Evolutionary conservation across 2,888 invertebrate species (phyloP).

Genomic region (Amorpha juglandis): DNA sequence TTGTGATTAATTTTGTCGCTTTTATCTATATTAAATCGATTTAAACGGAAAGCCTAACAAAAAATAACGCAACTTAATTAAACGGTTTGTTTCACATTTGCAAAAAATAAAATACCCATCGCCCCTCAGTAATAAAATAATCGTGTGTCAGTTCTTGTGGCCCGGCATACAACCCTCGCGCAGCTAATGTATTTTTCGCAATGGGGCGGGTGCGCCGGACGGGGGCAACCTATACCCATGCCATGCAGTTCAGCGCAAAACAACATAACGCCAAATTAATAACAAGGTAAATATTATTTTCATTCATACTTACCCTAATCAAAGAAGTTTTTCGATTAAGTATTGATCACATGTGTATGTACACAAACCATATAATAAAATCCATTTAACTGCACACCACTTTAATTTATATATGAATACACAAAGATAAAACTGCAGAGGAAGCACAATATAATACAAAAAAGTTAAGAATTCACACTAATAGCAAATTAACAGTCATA

Average conservation of each 20-base stretch:
- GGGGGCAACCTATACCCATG: constrained; percentile 58
- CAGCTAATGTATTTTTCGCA: constrained; percentile 55
- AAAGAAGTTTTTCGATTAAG: constrained; percentile 53
- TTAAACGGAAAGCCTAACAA: not conserved
- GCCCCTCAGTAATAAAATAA: constrained; percentile 70
- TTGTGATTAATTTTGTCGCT: not conserved
- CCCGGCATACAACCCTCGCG: constrained; percentile 64
- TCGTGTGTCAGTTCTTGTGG: constrained; percentile 30
- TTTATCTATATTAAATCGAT: not conserved
- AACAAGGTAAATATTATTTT: constrained; percentile 46
- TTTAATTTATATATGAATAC: constrained; percentile 18
- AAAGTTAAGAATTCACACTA: constrained; percentile 14
- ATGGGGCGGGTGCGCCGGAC: constrained; percentile 58
- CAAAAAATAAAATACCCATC: constrained; percentile 42
- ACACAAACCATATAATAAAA: constrained; percentile 58
- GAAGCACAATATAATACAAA: constrained; percentile 28
- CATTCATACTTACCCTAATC: constrained; percentile 74
- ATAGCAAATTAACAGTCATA: constrained; percentile 44
- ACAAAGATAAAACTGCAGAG: constrained; percentile 29
- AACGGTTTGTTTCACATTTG: constrained; percentile 18
- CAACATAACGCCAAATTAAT: constrained; percentile 35
- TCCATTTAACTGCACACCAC: constrained; percentile 30
- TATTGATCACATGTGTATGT: constrained; percentile 79
- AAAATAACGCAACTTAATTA: constrained; percentile 10
- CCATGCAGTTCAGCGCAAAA: constrained; percentile 35